Percentiles rank a stretch among this genome's conserved stretches.
These are phyloP conservation scores for Poeciliopsis paucimaculata DNA, from an alignment of 2,797 vertebrate species.

Conservation along the genomic window DNA sequence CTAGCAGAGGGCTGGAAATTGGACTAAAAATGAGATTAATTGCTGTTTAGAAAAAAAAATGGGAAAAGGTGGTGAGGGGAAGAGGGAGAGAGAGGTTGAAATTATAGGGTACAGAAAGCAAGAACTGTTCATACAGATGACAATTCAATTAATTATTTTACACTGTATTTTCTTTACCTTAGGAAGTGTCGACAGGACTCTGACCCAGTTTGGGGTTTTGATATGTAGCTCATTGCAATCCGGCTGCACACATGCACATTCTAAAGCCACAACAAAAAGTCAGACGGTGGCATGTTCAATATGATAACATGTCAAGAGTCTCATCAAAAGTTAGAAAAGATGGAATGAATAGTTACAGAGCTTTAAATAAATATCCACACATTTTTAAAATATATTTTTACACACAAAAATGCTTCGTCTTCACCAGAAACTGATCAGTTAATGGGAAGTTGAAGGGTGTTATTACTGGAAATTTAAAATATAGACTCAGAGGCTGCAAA, in stretches of 20 bases:
- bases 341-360: not conserved
- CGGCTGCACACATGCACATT: conserved; percentile 20
- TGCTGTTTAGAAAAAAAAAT: conserved; percentile 98
- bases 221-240: conserved; percentile 42
- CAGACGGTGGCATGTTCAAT: conserved; percentile 9
- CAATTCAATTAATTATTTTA: conserved; percentile 91
- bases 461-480: no score
- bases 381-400: not conserved
- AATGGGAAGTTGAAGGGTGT: not conserved
- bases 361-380: not conserved
- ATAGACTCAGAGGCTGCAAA: not conserved
- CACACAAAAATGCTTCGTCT: not conserved
- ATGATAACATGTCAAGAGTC: conserved; percentile 27
- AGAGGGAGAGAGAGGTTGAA: conserved; percentile 94
- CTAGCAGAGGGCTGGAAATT: conserved; percentile 99
- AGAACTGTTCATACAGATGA: conserved; percentile 94
- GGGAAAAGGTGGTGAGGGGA: conserved; percentile 92
- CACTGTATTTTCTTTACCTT: conserved; percentile 85
- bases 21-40: conserved; percentile 99
- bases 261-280: conserved; percentile 20
- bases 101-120: conserved; percentile 99
- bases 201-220: conserved; percentile 40
- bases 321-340: conserved; percentile 24
- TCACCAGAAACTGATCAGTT: not conserved
- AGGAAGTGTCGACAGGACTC: conserved; percentile 46